Conservation (phyloP, 2,797 vertebrate genomes). For the Petrocephalus sullivani region DNA sequence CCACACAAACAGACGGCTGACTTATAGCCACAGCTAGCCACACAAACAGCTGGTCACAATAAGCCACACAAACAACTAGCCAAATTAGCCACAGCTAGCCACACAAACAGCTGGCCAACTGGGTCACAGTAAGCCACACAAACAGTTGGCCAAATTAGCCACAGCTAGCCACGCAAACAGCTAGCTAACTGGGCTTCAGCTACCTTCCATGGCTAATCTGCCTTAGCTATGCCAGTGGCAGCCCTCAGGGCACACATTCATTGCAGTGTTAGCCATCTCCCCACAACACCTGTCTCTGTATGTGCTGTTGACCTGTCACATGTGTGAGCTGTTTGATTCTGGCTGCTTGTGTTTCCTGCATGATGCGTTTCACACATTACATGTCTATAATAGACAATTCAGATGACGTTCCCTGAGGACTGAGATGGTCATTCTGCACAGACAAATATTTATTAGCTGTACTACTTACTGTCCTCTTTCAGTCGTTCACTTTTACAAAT, state of each 20-base stretch:
- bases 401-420: neutral
- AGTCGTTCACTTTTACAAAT: neutral
- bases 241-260: neutral
- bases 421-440: neutral
- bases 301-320: too few relatives aligned
- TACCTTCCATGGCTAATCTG: neutral
- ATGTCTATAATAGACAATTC: neutral
- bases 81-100: neutral
- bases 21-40: neutral
- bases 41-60: neutral
- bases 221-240: neutral
- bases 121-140: neutral
- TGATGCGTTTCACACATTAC: neutral
- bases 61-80: neutral
- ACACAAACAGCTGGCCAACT: neutral
- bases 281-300: neutral
- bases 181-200: neutral
- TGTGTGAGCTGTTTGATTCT: neutral
- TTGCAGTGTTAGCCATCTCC: neutral
- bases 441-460: neutral
- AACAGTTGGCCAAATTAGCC: neutral
- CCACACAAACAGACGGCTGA: neutral
- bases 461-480: neutral
- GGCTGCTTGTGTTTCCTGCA: neutral
- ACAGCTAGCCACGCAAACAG: neutral